These are phyloP conservation scores for sheep (Ovis aries) DNA, from an alignment of 2,113 vertebrate genomes.

Conservation along the genomic window DNA sequence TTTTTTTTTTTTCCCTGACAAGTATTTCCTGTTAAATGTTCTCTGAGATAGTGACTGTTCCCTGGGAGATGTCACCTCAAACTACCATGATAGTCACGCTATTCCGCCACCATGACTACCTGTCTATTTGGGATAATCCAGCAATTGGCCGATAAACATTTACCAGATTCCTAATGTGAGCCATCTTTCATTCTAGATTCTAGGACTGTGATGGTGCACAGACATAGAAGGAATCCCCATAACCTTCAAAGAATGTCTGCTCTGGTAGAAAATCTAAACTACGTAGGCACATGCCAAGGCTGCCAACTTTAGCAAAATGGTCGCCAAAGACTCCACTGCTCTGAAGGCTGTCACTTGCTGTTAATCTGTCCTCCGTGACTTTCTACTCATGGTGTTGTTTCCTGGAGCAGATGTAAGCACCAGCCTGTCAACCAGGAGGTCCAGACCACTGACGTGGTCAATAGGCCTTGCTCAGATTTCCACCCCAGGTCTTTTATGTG, in stretches of 20 bases:
- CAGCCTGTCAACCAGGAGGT: background rate
- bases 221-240: background rate
- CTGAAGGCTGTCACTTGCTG: background rate
- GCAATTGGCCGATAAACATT: background rate
- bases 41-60: background rate
- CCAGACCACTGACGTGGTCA: rapidly evolving
- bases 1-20: background rate
- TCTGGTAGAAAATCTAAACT: background rate
- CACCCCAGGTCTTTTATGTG: background rate
- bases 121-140: background rate
- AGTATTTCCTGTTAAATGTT: background rate
- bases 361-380: background rate
- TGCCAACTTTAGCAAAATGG: background rate
- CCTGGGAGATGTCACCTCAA: background rate
- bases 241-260: background rate
- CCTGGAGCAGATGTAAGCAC: background rate
- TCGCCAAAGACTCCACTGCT: background rate
- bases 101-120: background rate
- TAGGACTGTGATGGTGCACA: background rate
- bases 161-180: background rate
- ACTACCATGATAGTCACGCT: background rate
- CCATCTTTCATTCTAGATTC: background rate
- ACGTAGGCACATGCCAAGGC: rapidly evolving
- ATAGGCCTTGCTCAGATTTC: background rate
- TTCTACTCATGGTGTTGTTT: background rate